Evolutionary conservation across 2,113 vertebrate genomes (phyloP), one percentile per base, ranked within the genome.

Genomic region (Psilopsiagon aymara): DNA sequence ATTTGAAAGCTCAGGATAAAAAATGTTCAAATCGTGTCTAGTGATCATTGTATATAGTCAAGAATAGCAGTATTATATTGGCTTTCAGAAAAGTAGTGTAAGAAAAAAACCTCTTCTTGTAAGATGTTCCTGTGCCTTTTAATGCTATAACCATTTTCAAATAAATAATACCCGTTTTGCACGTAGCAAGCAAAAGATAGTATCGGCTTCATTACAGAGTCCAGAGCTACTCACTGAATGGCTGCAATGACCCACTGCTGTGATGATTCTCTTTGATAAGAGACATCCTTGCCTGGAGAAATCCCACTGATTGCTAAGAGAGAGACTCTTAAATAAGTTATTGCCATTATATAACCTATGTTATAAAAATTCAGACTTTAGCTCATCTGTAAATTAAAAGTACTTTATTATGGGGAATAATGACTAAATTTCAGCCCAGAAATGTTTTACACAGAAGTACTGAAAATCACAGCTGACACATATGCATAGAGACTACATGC

Each of bases 1-100:
- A 87, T 97, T 95, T 88, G 41, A 95, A 97, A 97, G 68, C 18
- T 91, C 39, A 46, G 71, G 4, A 91, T 91, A 90, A 87, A 68
- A 69, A 41, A 6, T 1, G 46, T 90, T 94, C 73, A 75, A 91
- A 53, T 89, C 28, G 37, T 20, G 3, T 24, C 27, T 84, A 84
- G 69, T 25, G 53, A 51, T 62, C 6, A 79, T 86, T 84, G 7
- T 21, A 62, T 23, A 41, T 46, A 62, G 20, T 82, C 81, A 71
- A 69, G 7, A 92, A 81, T 12, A 44, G 43, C 24, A 23, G 1
- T 11, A 44, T 33, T 13, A 20, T 1, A 2, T 6, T 49, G 31
- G 2, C 10, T 92, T 87, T 87, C 60, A 78, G 55, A 90, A 75
- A 6, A 44, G 3, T 9, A 51, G 11, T 6, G 13, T 39, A 51